Evolutionary conservation across 2,797 vertebrate species (phyloP), one percentile per base, ranked within the genome.

Genomic region (Phoxinus dragarum): DNA sequence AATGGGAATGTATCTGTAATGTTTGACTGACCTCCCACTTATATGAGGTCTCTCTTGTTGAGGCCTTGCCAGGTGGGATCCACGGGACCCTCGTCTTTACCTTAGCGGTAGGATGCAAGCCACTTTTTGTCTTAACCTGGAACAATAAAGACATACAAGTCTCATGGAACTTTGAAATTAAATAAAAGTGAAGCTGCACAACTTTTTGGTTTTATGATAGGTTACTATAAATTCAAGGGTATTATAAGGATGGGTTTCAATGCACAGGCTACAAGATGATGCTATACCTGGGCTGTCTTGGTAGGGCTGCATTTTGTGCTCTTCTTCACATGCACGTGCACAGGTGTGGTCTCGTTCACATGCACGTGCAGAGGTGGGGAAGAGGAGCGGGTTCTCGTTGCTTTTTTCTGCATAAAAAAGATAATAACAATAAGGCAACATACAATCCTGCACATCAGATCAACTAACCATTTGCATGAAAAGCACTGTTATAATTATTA

Each of bases 311-410:
- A 93, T 94, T 96, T 97, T 87, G 93, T 94, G 89, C 94, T 94
- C 94, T 97, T 97, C 95, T 96, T 97, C 90, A 98, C 95, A 82
- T 98, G 97, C 85, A 98, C 97, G 34, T 98, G 97, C 84, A 99
- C 96, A 11, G 97, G 97, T 54, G 96, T 97, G 89, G 91, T 94
- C 71, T 98, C 96, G 87, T 95, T 96, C 88, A 99, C 94, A 6
- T 98, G 97, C 90, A 99, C 96, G 68, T 98, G 97, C 90, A 99
- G 93, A 1, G 96, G 97, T 90, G 97, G 97, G 74, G 97, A 97
- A 84, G 94, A 94, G 69, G 96, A 96, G 34, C 94, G 94, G 86
- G 93, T 96, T 93, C 94, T 97, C 95, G 96, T 97, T 77, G 91
- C 90, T 95, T 94, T 96, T 93, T 93, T 96, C 95, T 96, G 94